Evolutionary conservation across 2,113 vertebrate genomes (phyloP), one percentile per base, ranked within the genome.

Genomic region (Podarcis raffonei): DNA sequence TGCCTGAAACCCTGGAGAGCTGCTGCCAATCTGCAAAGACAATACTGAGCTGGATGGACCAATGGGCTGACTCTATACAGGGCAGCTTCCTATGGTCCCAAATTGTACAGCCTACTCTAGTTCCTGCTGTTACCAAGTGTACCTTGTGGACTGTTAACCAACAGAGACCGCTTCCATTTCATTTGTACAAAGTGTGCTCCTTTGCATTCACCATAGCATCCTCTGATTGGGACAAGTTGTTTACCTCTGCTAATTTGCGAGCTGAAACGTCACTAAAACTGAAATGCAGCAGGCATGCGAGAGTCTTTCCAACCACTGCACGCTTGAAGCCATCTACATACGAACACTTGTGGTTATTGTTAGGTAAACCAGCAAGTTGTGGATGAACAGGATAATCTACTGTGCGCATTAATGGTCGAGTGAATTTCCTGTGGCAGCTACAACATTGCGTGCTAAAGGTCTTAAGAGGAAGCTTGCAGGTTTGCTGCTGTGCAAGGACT

Each of bases 401-500:
- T 82, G 2, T 8, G 20, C n/a, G 83, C 74, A 57, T 39, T 65
- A 59, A 76, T 76, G 7, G 1, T 87, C 79, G 76, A 78, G 0
- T 30, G 57, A 23, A 71, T 0, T 78, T 90, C 81, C 30, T 84
- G 42, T 87, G 32, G 9, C n/a, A 76, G 53, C 89, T 53, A 68
- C 59, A 27, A 20, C 48, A 35, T 2, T 3, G 62, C 39, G 16
- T 20, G 12, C 22, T 13, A 78, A 77, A 59, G 39, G 13, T 53
- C 27, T 65, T 3, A 48, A 53, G 13, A 11, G 5, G 75, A 92
- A 4, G 1, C 71, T 69, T 78, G 42, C 59, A 30, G 20, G 0
- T 91, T 59, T 90, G 12, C 62, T 89, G 81, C 4, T 77, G 89
- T 30, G 42, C 6, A 42, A 68, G 35, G 30, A 65, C 20, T 62